Evolutionary conservation across 2,888 invertebrate species (phyloP).

Genomic region (Pseudococcus jackbeardsleyi): DNA sequence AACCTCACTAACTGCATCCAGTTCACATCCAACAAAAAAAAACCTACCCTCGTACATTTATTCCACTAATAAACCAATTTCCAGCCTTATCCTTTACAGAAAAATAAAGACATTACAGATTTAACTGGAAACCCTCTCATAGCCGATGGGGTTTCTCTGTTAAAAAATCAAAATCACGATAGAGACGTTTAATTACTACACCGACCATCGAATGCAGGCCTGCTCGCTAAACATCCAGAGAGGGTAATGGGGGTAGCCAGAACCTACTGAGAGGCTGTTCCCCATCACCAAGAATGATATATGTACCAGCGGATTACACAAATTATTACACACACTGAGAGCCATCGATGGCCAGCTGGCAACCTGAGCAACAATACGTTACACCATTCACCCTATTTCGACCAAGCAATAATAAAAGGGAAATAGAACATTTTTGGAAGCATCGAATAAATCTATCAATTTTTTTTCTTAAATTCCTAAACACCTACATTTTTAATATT

Average conservation of each 20-base stretch:
- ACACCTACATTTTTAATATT: too few species aligned
- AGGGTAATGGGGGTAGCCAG: background rate
- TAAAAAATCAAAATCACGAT: background rate
- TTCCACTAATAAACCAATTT: too few species aligned
- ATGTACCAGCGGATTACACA: conserved; percentile 41
- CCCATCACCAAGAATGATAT: conserved; percentile 42
- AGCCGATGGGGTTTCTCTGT: conserved; percentile 12
- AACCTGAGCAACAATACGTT: background rate
- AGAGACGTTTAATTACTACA: conserved; percentile 39
- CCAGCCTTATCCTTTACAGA: too few species aligned
- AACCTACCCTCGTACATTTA: too few species aligned
- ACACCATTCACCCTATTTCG: background rate
- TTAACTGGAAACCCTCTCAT: background rate
- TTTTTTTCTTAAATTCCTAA: background rate
- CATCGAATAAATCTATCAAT: background rate
- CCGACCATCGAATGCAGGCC: background rate
- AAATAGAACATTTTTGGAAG: background rate
- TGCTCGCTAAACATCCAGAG: background rate
- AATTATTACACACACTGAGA: conserved; percentile 3
- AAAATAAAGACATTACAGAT: too few species aligned
- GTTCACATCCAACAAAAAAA: too few species aligned
- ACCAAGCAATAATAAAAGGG: too few species aligned
- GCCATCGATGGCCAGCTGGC: background rate
- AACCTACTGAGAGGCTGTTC: conserved; percentile 16
- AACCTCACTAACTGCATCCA: too few species aligned